Conservation (phyloP, 2,113 vertebrate species). For the Pluvianellus socialis region DNA sequence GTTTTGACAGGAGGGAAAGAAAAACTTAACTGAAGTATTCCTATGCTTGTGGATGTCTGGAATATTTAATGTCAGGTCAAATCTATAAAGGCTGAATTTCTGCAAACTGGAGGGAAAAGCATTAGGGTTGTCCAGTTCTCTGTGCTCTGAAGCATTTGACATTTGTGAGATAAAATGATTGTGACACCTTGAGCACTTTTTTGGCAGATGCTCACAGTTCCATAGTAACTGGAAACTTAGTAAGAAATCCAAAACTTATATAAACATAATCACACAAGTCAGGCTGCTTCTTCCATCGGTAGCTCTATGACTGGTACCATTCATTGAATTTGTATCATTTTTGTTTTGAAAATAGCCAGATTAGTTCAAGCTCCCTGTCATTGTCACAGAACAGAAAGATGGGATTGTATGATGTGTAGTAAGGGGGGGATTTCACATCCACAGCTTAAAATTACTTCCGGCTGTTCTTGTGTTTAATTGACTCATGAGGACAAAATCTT, state of each 20-base stretch:
- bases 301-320: neutral
- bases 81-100: neutral
- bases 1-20: neutral
- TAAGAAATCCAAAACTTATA: conserved; percentile 38
- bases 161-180: conserved; percentile 17
- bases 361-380: neutral
- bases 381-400: neutral
- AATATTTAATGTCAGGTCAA: conserved; percentile 17
- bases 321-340: neutral
- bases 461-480: neutral
- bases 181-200: conserved; percentile 2
- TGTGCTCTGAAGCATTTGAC: conserved; percentile 4
- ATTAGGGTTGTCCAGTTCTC: neutral
- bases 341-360: neutral
- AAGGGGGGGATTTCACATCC: neutral
- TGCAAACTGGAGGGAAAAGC: neutral
- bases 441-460: neutral
- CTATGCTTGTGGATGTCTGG: neutral
- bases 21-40: neutral
- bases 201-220: neutral
- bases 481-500: neutral
- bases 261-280: neutral
- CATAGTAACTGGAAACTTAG: conserved; percentile 3
- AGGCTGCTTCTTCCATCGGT: neutral
- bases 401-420: neutral